A percentile compares a stretch with the other conserved stretches of the same genome.
Evolutionary conservation across 2,797 vertebrate species (phyloP).

Genomic region (Pangasius larnaudii): DNA sequence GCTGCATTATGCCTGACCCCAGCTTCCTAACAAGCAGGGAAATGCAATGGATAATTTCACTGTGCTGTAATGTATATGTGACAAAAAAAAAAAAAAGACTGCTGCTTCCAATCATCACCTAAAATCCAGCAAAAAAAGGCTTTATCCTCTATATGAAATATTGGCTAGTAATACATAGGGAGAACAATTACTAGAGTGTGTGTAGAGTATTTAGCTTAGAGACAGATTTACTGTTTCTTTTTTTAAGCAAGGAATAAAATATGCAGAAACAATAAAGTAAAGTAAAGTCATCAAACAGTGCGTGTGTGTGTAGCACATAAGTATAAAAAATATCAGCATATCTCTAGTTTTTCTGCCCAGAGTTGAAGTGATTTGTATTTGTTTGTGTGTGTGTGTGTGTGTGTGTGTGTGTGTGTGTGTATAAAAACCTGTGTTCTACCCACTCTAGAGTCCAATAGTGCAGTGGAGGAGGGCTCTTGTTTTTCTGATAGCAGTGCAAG

Average conservation of each 20-base stretch:
- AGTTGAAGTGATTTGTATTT: background rate
- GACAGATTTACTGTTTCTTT: background rate
- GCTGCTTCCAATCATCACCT: too few relatives aligned
- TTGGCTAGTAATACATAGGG: too few relatives aligned
- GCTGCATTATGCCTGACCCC: too few relatives aligned
- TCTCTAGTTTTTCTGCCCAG: background rate
- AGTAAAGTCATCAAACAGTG: background rate
- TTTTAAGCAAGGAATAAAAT: background rate
- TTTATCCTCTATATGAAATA: background rate
- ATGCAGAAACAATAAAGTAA: background rate
- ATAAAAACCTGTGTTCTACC: conserved; percentile 6
- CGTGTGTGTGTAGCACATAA: background rate
- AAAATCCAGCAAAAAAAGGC: background rate
- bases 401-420: background rate
- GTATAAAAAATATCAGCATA: background rate
- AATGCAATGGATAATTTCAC: too few relatives aligned
- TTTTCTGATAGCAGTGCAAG: conserved; percentile 87
- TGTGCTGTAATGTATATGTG: too few relatives aligned
- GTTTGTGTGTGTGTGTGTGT: background rate
- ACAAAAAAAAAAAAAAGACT: too few relatives aligned
- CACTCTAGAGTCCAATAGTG: conserved; percentile 76
- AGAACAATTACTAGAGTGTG: background rate
- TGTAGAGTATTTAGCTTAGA: background rate
- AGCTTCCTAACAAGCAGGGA: too few relatives aligned
- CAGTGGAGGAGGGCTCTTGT: conserved; percentile 81